A percentile compares a stretch with the other conserved stretches of the same genome.
Evolutionary conservation across 2,113 vertebrate species (phyloP).

Genomic region (Arvicanthis niloticus): DNA sequence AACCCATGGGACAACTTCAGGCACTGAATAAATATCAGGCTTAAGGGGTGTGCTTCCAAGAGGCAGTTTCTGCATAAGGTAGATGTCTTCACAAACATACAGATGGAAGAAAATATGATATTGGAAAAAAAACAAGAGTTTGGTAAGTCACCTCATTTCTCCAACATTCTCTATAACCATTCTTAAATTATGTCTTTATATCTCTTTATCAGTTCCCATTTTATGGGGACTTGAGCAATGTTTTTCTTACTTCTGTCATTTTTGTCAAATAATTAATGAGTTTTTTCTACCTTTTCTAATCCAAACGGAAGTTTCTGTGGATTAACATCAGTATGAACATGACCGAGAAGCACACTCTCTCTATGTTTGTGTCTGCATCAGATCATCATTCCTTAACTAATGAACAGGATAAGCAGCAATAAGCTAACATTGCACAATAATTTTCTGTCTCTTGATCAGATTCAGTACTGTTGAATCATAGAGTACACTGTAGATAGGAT

Average conservation of each 20-base stretch:
- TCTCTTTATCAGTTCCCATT: not conserved
- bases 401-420: not conserved
- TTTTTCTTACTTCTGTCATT: not conserved
- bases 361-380: not conserved
- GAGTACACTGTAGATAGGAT: not conserved
- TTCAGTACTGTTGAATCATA: not conserved
- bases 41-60: not conserved
- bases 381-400: not conserved
- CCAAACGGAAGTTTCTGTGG: not conserved
- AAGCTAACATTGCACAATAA: not conserved
- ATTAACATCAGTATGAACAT: not conserved
- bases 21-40: not conserved
- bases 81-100: not conserved
- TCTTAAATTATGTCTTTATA: not conserved
- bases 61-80: not conserved
- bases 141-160: constrained; percentile 30
- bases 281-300: not conserved
- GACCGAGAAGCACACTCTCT: not conserved
- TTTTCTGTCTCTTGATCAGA: not conserved
- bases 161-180: not conserved
- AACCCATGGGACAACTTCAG: constrained; percentile 47
- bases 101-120: not conserved
- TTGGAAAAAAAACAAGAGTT: not conserved
- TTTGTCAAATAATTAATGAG: too few species aligned
- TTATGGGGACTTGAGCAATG: not conserved